Base-by-base conservation (phyloP, 2,888 invertebrate species). In the Chorisops tibialis region DNA sequence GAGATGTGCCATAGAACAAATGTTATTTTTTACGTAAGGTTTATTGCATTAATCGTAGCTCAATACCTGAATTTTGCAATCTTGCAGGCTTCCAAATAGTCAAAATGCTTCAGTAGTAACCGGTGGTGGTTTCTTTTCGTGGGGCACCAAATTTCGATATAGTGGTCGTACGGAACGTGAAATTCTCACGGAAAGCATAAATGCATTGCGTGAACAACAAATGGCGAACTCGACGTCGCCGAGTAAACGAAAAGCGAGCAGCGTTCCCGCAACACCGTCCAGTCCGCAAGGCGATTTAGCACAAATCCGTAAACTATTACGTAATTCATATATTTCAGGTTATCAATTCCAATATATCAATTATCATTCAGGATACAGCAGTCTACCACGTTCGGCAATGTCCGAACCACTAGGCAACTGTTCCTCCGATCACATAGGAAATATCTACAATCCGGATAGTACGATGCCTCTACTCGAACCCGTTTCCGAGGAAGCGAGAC, bases 1-100 rank as follows among this genome's bases (percentile, higher is more conserved):
- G 97, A 87, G 93, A 74, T 96, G 96, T 81, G 95, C 96, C 50
- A 93, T 97, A 68, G 96, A 97, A 75, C 97, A 97, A 80, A 93
- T 96, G 88, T 82, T 96, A 68, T 98, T 98, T 81, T 98, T 96
- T 80, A 97, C 96, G 96, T 96, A 81, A 87, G 88, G 24, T 60
- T 35, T 14, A 19, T 37, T 30, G 5, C n/a, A n/a, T n/a, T n/a
- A n/a, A n/a, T n/a, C n/a, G n/a, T n/a, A n/a, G n/a, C n/a, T n/a
- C n/a, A n/a, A 39, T 14, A 7, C 9, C 3, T 47, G 43, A 35
- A 14, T 47, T 39, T 12, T 37, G 6, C 37, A 62, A 58, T 62
- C 50, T 69, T 75, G 11, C 79, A 94, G 94, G 66, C 83, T 94
- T 75, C 87, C 91, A 63, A 89, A 91, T 66, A 92, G 93, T 67